Evolutionary conservation across 1,140 invertebrate genomes (phyloP).

Genomic region (Littorina saxatilis): DNA sequence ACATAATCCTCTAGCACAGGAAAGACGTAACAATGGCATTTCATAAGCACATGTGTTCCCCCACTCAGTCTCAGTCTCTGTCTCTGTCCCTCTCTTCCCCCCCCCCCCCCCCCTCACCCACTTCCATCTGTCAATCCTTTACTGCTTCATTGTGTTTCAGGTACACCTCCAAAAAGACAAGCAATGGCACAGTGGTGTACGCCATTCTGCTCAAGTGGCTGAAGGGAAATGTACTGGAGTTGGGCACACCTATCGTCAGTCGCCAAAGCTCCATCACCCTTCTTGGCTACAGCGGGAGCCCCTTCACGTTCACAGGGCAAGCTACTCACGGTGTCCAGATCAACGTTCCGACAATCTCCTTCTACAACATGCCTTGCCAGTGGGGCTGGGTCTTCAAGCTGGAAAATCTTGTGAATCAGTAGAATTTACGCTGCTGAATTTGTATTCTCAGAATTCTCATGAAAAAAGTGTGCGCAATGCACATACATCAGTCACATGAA

Average conservation of each 20-base stretch:
- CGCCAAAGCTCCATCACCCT: conserved; percentile 47
- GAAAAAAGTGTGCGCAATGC: no score
- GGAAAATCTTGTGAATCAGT: conserved; percentile 38
- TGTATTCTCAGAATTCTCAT: no score
- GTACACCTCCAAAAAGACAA: conserved; percentile 77
- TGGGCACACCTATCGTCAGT: conserved; percentile 47
- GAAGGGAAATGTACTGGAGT: conserved; percentile 29
- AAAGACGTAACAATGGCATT: no score
- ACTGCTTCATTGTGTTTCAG: conserved; percentile 36
- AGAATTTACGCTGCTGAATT: neutral
- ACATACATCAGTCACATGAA: no score
- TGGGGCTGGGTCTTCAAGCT: conserved; percentile 62
- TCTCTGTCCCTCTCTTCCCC: no score
- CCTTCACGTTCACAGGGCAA: conserved; percentile 35
- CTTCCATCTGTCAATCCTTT: neutral
- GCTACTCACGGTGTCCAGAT: conserved; percentile 47
- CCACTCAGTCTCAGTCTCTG: no score
- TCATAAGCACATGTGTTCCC: no score
- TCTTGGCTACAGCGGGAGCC: conserved; percentile 49
- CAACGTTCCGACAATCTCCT: conserved; percentile 51
- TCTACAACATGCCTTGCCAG: conserved; percentile 52
- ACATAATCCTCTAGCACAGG: no score
- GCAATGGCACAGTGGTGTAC: conserved; percentile 78
- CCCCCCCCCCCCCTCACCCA: no score
- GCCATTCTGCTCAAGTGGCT: conserved; percentile 78